These are phyloP conservation scores for Heliconius ismenius DNA, from an alignment of 2,888 invertebrate species.

Conservation along the genomic window DNA sequence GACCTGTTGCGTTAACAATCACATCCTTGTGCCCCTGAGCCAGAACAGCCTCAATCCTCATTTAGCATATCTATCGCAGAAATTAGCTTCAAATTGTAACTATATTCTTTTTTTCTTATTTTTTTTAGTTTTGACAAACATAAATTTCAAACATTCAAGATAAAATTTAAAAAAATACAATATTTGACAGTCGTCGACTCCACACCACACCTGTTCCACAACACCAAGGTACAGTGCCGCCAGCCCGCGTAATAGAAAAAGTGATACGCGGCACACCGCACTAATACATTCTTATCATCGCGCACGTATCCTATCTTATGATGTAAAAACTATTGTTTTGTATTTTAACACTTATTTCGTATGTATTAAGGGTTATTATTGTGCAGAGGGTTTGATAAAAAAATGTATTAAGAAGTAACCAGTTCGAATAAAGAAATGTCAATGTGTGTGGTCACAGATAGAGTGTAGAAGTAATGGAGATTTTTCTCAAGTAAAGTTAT, in stretches of 20 bases:
- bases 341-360: constrained; percentile 21
- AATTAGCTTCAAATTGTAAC: neutral
- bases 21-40: too few relatives aligned
- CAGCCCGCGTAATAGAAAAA: constrained; percentile 74
- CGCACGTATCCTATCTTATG: constrained; percentile 41
- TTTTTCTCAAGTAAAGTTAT: neutral
- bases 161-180: constrained; percentile 22
- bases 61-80: neutral
- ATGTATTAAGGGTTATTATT: constrained; percentile 27
- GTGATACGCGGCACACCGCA: constrained; percentile 74
- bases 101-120: neutral
- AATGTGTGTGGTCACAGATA: constrained; percentile 49
- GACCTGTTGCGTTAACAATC: neutral
- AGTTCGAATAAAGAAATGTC: constrained; percentile 47
- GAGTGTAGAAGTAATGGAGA: neutral
- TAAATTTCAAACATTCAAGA: neutral
- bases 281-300: constrained; percentile 65
- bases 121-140: neutral
- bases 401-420: constrained; percentile 10
- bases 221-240: constrained; percentile 53
- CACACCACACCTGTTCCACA: constrained; percentile 44
- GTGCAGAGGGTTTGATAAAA: neutral
- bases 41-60: neutral
- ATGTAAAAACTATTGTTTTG: constrained; percentile 24
- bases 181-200: constrained; percentile 39